phyloP scores from a whole-genome alignment of 1,140 invertebrate genomes.

The Drosophila bifasciata region DNA sequence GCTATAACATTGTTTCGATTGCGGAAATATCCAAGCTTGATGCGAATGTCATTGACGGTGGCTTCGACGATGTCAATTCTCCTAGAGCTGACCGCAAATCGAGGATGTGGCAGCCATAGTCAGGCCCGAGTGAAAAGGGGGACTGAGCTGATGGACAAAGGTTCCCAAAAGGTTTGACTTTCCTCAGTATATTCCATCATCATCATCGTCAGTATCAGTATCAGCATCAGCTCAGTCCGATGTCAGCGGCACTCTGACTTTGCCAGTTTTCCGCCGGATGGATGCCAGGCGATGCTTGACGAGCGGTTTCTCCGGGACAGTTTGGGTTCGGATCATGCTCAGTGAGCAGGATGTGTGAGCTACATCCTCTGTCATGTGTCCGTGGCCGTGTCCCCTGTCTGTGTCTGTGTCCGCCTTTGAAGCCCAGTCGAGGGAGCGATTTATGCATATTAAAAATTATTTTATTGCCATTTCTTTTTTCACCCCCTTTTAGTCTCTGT shows the following conservation, averaged over 20 bases:
- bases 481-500: neutral
- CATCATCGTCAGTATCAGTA: constrained; percentile 6
- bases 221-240: constrained; percentile 8
- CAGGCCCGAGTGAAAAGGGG: no score
- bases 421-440: constrained; percentile 38
- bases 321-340: neutral
- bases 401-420: constrained; percentile 36
- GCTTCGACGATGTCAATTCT: constrained; percentile 24
- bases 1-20: constrained; percentile 45
- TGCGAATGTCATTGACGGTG: constrained; percentile 41
- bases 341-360: constrained; percentile 29
- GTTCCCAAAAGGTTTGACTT: constrained; percentile 27
- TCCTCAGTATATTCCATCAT: constrained; percentile 13
- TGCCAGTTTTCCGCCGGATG: constrained; percentile 11
- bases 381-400: no score
- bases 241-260: neutral
- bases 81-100: constrained; percentile 53
- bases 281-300: constrained; percentile 11
- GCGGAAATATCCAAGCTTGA: constrained; percentile 63
- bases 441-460: constrained; percentile 74
- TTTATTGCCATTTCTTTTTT: constrained; percentile 51
- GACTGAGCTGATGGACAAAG: constrained; percentile 32
- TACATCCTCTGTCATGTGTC: constrained; percentile 16
- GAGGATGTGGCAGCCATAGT: constrained; percentile 49
- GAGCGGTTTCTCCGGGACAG: constrained; percentile 3